Conservation (phyloP, 2,113 vertebrate genomes). For the Lates calcarifer region DNA sequence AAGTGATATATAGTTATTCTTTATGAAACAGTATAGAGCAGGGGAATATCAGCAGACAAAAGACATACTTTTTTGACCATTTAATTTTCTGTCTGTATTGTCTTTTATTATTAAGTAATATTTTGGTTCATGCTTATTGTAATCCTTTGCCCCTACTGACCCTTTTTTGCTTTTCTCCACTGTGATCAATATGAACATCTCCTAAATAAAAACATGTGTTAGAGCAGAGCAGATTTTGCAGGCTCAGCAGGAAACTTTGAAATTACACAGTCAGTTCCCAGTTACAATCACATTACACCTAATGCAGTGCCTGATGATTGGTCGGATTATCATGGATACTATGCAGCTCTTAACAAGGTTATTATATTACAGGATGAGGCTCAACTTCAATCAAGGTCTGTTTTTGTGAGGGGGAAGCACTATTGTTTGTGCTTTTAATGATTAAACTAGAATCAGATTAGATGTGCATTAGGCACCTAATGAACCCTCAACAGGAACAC, state of each 20-base stretch:
- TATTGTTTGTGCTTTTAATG: slow-evolving; percentile 66
- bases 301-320: slow-evolving; percentile 57
- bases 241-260: slow-evolving; percentile 75
- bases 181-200: slow-evolving; percentile 27
- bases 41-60: no score
- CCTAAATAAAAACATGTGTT: slow-evolving; percentile 18
- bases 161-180: background rate
- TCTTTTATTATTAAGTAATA: no score
- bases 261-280: slow-evolving; percentile 40
- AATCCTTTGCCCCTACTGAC: background rate
- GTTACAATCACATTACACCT: slow-evolving; percentile 67
- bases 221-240: slow-evolving; percentile 34
- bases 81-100: no score
- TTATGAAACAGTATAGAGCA: no score
- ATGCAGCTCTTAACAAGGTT: slow-evolving; percentile 63
- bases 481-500: slow-evolving; percentile 44
- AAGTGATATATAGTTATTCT: no score
- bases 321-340: slow-evolving; percentile 40
- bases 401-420: slow-evolving; percentile 20
- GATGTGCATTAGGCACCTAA: slow-evolving; percentile 66
- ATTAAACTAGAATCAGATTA: slow-evolving; percentile 66
- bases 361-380: slow-evolving; percentile 42
- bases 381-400: slow-evolving; percentile 28
- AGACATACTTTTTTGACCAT: no score
- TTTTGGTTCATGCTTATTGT: no score